phyloP scores from a whole-genome alignment of 2,113 vertebrate species.

The Pelvicachromis taeniatus region DNA sequence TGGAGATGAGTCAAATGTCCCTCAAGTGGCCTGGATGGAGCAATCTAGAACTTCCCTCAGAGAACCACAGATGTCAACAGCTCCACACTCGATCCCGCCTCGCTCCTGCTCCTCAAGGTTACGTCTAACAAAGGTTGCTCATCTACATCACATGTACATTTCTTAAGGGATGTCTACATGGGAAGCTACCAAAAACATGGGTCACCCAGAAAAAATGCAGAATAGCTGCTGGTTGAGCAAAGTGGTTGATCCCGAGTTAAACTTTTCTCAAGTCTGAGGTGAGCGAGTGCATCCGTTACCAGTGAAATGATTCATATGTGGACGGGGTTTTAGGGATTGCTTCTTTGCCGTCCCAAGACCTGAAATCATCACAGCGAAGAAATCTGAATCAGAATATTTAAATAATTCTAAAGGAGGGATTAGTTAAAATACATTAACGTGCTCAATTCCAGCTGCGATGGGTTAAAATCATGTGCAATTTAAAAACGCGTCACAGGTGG shows the following conservation, averaged over 20 bases:
- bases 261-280: neutral
- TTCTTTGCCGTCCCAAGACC: neutral
- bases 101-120: neutral
- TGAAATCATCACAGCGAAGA: neutral
- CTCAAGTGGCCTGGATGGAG: neutral
- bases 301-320: neutral
- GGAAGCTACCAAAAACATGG: neutral
- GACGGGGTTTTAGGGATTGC: neutral
- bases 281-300: neutral
- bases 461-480: no score
- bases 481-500: accelerated
- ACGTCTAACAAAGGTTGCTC: no score
- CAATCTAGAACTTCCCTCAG: neutral
- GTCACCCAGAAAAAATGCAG: neutral
- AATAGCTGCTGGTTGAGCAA: neutral
- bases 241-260: accelerated
- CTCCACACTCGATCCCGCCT: neutral
- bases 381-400: neutral
- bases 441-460: no score
- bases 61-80: neutral
- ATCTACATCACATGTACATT: neutral
- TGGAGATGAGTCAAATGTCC: neutral
- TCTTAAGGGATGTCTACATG: neutral
- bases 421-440: accelerated
- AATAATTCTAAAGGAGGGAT: accelerated